Evolutionary conservation across 2,797 vertebrate species (phyloP).

Genomic region (Gymnoscopelus braueri): DNA sequence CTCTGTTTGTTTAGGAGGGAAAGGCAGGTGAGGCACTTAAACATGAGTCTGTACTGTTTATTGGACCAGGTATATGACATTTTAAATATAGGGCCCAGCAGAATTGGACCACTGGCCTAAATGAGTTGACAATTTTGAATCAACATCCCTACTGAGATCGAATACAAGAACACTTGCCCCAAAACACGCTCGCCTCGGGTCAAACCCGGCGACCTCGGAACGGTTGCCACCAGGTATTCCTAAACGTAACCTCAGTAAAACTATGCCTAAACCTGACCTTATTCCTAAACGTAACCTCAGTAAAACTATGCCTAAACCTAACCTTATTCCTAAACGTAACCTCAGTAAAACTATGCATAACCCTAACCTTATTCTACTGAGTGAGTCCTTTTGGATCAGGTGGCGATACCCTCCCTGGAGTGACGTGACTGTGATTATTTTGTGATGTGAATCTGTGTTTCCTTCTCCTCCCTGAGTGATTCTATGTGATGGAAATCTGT

Average conservation of each 20-base stretch:
- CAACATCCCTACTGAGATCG: constrained; percentile 4
- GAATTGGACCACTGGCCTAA: background rate
- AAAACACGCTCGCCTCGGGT: too few species aligned
- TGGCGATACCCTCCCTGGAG: constrained; percentile 21
- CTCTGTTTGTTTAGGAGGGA: constrained; percentile 43
- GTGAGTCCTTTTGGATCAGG: background rate
- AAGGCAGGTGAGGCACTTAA: constrained; percentile 36
- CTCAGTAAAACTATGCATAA: too few species aligned
- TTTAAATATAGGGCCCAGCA: constrained; percentile 27
- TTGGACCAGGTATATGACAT: constrained; percentile 16
- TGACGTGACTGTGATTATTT: constrained; percentile 29
- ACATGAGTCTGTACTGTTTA: constrained; percentile 38
- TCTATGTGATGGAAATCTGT: constrained; percentile 66
- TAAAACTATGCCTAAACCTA: too few species aligned
- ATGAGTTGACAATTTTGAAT: constrained; percentile 22
- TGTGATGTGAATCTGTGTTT: constrained; percentile 61
- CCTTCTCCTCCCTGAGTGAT: constrained; percentile 56
- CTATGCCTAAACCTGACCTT: too few species aligned
- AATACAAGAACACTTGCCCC: background rate
- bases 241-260: too few species aligned
- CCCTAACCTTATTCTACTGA: too few species aligned
- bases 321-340: too few species aligned
- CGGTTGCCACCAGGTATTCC: too few species aligned
- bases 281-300: too few species aligned
- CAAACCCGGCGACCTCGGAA: too few species aligned